phyloP scores from a whole-genome alignment of 2,113 vertebrate genomes.

The Embiotoca jacksoni region DNA sequence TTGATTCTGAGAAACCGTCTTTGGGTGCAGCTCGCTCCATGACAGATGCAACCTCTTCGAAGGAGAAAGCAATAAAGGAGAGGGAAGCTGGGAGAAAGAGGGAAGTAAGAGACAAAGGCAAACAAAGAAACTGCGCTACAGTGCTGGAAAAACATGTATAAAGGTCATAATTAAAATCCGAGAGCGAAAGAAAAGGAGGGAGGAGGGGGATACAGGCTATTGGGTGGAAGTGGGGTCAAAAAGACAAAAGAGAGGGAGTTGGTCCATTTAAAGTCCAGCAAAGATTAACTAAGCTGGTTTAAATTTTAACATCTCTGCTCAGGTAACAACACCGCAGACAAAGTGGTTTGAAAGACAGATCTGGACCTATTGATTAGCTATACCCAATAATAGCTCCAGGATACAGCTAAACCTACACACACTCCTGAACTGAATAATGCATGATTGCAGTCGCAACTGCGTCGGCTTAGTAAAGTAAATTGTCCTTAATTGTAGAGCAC shows the following conservation, averaged over 20 bases:
- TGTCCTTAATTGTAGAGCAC: neutral
- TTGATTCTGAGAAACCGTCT: slow-evolving; percentile 9
- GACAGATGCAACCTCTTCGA: slow-evolving; percentile 39
- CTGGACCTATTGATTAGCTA: slow-evolving; percentile 19
- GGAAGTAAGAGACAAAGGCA: slow-evolving; percentile 19
- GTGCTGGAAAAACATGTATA: slow-evolving; percentile 4
- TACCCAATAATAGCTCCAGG: slow-evolving; percentile 26
- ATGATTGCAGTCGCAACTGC: neutral
- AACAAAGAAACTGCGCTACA: slow-evolving; percentile 13
- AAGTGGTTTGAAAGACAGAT: neutral
- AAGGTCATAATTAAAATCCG: slow-evolving; percentile 3
- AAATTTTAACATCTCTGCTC: slow-evolving; percentile 28
- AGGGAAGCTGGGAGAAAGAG: slow-evolving; percentile 16
- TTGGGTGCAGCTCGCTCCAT: slow-evolving; percentile 1
- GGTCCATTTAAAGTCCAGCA: slow-evolving; percentile 18
- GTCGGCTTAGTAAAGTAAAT: slow-evolving; percentile 15
- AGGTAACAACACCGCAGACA: neutral
- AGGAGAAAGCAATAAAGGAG: slow-evolving; percentile 35
- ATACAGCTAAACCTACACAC: slow-evolving; percentile 10
- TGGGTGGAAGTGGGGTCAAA: slow-evolving; percentile 24
- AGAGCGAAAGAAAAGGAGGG: neutral
- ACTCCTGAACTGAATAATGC: slow-evolving; percentile 22
- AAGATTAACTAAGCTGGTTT: slow-evolving; percentile 58
- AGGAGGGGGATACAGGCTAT: slow-evolving; percentile 7
- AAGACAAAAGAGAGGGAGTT: slow-evolving; percentile 19